Conservation (phyloP, 2,888 invertebrate species). For the Rhagonycha fulva region DNA sequence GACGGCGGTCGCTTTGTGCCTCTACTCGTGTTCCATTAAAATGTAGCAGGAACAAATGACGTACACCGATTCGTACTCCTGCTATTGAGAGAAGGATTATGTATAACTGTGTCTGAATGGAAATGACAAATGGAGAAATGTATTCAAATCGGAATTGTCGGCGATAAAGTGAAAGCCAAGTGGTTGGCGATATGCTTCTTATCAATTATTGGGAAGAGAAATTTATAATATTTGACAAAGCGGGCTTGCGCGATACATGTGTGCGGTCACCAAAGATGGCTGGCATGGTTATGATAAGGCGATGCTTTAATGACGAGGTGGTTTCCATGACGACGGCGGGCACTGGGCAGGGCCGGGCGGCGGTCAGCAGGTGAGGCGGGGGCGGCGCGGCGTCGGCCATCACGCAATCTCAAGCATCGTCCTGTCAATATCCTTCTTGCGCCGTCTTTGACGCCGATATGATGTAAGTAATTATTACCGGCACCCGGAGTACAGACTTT, state of each 20-base stretch:
- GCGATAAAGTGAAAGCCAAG: conserved; percentile 16
- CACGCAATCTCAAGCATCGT: conserved; percentile 56
- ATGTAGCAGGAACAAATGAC: conserved; percentile 48
- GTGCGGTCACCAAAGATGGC: conserved; percentile 56
- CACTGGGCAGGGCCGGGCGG: conserved; percentile 55
- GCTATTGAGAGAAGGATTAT: conserved; percentile 43
- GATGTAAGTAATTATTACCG: conserved; percentile 30
- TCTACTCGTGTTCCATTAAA: conserved; percentile 37
- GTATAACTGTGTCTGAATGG: conserved; percentile 34
- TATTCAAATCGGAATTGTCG: conserved; percentile 26
- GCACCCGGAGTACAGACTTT: conserved; percentile 23
- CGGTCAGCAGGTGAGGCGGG: conserved; percentile 44
- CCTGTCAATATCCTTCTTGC: conserved; percentile 44
- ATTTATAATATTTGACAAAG: conserved; percentile 42
- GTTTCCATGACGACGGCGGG: conserved; percentile 58
- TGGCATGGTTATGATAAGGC: conserved; percentile 62
- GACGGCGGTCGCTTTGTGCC: conserved; percentile 43
- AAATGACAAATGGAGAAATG: conserved; percentile 41
- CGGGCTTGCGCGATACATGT: conserved; percentile 40
- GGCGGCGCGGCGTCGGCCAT: conserved; percentile 50
- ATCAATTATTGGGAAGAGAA: conserved; percentile 35
- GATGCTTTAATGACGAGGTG: conserved; percentile 61
- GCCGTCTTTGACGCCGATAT: conserved; percentile 32
- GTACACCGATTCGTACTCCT: conserved; percentile 52
- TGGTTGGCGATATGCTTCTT: conserved; percentile 18